Evolutionary conservation across 2,797 vertebrate species (phyloP), one percentile per base, ranked within the genome.

Genomic region (Chiroxiphia lanceolata): DNA sequence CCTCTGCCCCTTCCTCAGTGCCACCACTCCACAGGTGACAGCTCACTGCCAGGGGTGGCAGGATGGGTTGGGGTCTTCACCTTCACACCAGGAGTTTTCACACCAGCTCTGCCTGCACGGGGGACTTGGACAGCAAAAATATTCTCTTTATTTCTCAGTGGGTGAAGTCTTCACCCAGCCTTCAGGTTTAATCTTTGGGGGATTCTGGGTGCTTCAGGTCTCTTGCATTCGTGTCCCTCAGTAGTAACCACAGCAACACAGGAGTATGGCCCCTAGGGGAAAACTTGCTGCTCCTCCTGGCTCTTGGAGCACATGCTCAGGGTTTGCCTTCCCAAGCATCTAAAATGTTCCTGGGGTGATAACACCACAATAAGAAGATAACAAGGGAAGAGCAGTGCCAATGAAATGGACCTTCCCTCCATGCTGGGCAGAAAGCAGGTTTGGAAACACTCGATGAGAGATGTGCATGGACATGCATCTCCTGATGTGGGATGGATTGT

Each of bases 11-110:
- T 31, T 42, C 7, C 78, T 19, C 10, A 0, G 31, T 6, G 4
- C 6, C 20, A n/a, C 47, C 0, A 0, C 50, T n/a, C 18, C 3
- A 2, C 9, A 13, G 34, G 50, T 42, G 44, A 76, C 27, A 76
- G 54, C 50, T 75, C 29, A 6, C 33, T 26, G 25, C 48, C 44
- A 29, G 56, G 23, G 6, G 6, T 3, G 40, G 23, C 71, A 40
- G 48, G 17, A 10, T 13, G 31, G 31, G 4, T 17, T 2, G 0
- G 27, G 15, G 22, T 67, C 45, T 78, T 64, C 53, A 61, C n/a
- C 25, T 61, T 89, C 60, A 15, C 33, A 13, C 16, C 29, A 36
- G 44, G 51, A 68, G 45, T 65, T 70, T 60, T 53, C 54, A 27
- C 9, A 5, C 23, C 59, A 51, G 31, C 48, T 67, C 68, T 74